Evolutionary conservation across 2,113 vertebrate species (phyloP), one percentile per base, ranked within the genome.

Genomic region (Melierax canorus): DNA sequence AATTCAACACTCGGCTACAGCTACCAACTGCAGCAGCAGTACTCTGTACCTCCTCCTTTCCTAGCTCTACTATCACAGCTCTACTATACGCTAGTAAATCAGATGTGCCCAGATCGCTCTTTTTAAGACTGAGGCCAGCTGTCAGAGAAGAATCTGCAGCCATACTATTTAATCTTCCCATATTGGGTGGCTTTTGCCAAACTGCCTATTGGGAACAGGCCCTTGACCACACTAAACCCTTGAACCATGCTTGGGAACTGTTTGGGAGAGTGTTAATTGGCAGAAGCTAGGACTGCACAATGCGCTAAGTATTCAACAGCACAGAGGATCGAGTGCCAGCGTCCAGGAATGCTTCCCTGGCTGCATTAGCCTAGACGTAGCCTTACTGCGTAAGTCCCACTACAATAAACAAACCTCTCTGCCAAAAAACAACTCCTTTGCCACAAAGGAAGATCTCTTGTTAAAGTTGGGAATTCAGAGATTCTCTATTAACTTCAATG

Each of bases 291-390:
- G n/a, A 48, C 72, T 71, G 60, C 3, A 15, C 68, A 48, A 87
- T 6, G 80, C n/a, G 34, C 66, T 75, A 56, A 91, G 81, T 41
- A 87, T 78, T 89, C 73, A 71, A 19, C n/a, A 91, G 93, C 84
- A 51, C 7, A 10, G 41, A 64, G 43, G 36, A 84, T 20, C 2
- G 4, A 32, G 41, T 89, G 93, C 76, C 83, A 87, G 86, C 13
- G 77, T 78, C 84, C 93, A 81, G 86, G 89, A 96, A 96, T 87
- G 96, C n/a, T 85, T 90, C 80, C 73, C 89, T 67, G 89, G 91
- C 93, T 85, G 80, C 94, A 95, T 41, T 46, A 84, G 91, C 50
- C 88, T 39, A 34, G 27, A 90, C 32, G 79, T 27, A 88, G 86
- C 46, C 80, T 68, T 64, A 89, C n/a, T 91, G 62, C 78, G 51